phyloP scores from a whole-genome alignment of 2,888 invertebrate species.

The Patella caerulea region DNA sequence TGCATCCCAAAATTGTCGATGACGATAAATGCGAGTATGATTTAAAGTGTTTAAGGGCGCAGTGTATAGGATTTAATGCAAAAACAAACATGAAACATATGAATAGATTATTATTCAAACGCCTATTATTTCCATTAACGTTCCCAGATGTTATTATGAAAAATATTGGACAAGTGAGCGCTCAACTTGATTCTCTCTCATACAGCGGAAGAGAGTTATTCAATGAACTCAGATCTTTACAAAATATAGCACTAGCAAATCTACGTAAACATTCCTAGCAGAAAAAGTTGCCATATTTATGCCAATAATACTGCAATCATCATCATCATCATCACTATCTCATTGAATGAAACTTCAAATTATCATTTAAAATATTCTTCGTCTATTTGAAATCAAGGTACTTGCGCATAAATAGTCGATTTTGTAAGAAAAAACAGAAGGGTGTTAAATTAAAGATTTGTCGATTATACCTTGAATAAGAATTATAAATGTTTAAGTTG shows the following conservation, averaged over 20 bases:
- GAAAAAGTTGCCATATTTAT: too few species aligned
- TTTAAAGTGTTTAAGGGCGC: constrained; percentile 49
- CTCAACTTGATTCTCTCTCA: constrained; percentile 37
- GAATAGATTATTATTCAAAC: constrained; percentile 57
- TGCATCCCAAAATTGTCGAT: constrained; percentile 18
- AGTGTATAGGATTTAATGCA: constrained; percentile 63
- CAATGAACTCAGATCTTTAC: not conserved
- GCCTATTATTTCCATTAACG: constrained; percentile 53
- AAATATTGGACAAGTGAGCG: constrained; percentile 44
- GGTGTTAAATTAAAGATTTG: too few species aligned
- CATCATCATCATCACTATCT: too few species aligned
- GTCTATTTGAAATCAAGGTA: too few species aligned
- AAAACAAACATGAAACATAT: constrained; percentile 60
- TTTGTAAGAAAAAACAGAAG: too few species aligned
- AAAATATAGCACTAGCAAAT: not conserved
- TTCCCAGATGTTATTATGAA: constrained; percentile 50
- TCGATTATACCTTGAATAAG: too few species aligned
- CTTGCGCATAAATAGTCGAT: too few species aligned
- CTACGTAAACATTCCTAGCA: not conserved
- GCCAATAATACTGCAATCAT: too few species aligned
- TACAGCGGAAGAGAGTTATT: constrained; percentile 29
- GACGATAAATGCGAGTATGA: constrained; percentile 43
- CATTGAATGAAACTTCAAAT: too few species aligned
- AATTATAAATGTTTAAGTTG: too few species aligned
- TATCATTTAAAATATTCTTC: too few species aligned